Evolutionary conservation across 2,888 invertebrate genomes (phyloP).

Genomic region (Sericinus montela): DNA sequence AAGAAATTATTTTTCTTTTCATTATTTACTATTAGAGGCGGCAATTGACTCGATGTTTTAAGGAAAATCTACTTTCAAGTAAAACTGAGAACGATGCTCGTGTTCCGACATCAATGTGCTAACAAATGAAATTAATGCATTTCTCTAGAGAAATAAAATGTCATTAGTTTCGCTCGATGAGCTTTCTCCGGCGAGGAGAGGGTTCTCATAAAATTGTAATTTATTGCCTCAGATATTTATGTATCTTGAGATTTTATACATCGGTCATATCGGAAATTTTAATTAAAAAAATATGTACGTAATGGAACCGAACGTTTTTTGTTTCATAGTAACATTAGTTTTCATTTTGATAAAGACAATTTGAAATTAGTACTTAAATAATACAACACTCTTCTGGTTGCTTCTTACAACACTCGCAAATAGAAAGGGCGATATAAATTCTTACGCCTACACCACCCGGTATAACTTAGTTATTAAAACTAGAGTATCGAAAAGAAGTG

Average conservation of each 20-base stretch:
- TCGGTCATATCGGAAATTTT: slow-evolving; percentile 5
- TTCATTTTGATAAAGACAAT: no score
- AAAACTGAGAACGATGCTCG: slow-evolving; percentile 44
- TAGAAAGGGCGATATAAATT: no score
- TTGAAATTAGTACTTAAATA: no score
- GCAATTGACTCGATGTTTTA: slow-evolving; percentile 55
- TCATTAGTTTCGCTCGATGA: slow-evolving; percentile 73
- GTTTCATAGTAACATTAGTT: no score
- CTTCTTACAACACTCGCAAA: no score
- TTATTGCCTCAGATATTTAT: slow-evolving; percentile 36
- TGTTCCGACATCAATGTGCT: slow-evolving; percentile 64
- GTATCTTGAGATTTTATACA: slow-evolving; percentile 11
- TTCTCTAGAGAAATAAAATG: slow-evolving; percentile 74
- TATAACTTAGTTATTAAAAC: no score
- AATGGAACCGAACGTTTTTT: no score
- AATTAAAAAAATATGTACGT: no score
- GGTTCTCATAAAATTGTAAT: slow-evolving; percentile 46
- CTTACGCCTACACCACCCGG: no score
- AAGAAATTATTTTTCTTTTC: no score
- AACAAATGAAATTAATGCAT: slow-evolving; percentile 77
- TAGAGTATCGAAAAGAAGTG: no score
- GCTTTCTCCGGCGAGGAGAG: slow-evolving; percentile 39
- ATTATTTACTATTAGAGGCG: not conserved
- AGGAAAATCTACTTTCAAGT: slow-evolving; percentile 58
- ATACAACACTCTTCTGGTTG: no score